A percentile compares a stretch with the other conserved stretches of the same genome.
phyloP scores from a whole-genome alignment of 2,797 vertebrate species.

The Acrossocheilus fasciatus region DNA sequence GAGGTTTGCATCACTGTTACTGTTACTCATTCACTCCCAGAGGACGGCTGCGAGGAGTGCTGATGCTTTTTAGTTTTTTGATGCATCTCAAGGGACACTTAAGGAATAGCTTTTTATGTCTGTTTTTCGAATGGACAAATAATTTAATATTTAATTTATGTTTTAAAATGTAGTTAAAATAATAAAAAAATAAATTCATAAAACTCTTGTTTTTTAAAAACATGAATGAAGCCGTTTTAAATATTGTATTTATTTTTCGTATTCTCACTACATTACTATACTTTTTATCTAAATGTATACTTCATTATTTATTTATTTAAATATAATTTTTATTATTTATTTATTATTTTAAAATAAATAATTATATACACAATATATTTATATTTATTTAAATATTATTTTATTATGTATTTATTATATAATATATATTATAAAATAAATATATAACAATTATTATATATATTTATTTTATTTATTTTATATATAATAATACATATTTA shows the following conservation, averaged over 20 bases:
- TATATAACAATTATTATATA: not conserved
- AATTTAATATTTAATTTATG: not conserved
- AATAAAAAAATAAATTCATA: not conserved
- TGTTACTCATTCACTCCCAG: not conserved
- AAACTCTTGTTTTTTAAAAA: not conserved
- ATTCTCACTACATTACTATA: not conserved
- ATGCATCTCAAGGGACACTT: not conserved
- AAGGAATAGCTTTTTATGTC: not conserved
- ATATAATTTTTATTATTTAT: not conserved
- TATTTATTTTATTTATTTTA: not conserved
- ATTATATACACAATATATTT: not conserved
- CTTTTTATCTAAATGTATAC: not conserved
- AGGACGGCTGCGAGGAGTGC: not conserved
- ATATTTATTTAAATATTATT: not conserved
- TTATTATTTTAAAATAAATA: not conserved
- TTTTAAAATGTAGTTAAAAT: not conserved
- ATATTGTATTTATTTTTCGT: not conserved
- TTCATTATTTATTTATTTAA: not conserved
- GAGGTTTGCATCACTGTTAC: not conserved
- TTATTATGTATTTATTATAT: not conserved
- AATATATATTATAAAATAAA: not conserved
- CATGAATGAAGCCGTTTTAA: not conserved
- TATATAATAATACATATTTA: not conserved
- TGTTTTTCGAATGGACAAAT: not conserved
- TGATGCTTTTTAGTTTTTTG: not conserved